These are phyloP conservation scores for Brachylomia viminalis DNA, from an alignment of 2,888 invertebrate species.

Conservation along the genomic window DNA sequence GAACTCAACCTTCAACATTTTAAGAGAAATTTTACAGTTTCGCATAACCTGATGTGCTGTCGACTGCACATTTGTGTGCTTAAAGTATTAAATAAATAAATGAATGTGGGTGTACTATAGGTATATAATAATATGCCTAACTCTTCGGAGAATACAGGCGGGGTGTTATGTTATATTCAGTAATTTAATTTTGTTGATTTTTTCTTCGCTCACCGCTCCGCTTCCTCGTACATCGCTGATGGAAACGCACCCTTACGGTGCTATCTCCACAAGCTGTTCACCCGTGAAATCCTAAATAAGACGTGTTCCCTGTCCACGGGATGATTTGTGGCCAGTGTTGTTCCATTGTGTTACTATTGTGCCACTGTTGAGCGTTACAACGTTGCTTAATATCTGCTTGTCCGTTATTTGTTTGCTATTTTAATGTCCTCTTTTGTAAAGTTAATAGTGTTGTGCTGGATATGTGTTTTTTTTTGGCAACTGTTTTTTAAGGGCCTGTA, in stretches of 20 bases:
- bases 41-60: too few relatives aligned
- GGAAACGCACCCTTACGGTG: not conserved
- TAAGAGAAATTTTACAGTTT: too few relatives aligned
- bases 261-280: slow-evolving; percentile 25
- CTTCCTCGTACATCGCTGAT: not conserved
- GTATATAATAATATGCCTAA: too few relatives aligned
- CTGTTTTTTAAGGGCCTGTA: not conserved
- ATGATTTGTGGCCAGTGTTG: slow-evolving; percentile 79
- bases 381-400: slow-evolving; percentile 61
- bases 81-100: too few relatives aligned
- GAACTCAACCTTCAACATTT: too few relatives aligned
- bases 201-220: not conserved
- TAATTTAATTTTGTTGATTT: not conserved
- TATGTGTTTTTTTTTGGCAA: not conserved
- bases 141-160: too few relatives aligned
- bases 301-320: slow-evolving; percentile 58
- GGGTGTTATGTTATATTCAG: too few relatives aligned
- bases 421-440: slow-evolving; percentile 55
- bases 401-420: slow-evolving; percentile 55
- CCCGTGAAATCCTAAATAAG: slow-evolving; percentile 76
- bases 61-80: too few relatives aligned
- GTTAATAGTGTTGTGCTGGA: slow-evolving; percentile 32
- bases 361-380: slow-evolving; percentile 57
- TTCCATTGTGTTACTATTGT: slow-evolving; percentile 64
- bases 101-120: too few relatives aligned